Percentiles rank a stretch among this genome's conserved stretches.
These are phyloP conservation scores for Gymnorhina tibicen DNA, from an alignment of 2,113 vertebrate species.

Conservation along the genomic window DNA sequence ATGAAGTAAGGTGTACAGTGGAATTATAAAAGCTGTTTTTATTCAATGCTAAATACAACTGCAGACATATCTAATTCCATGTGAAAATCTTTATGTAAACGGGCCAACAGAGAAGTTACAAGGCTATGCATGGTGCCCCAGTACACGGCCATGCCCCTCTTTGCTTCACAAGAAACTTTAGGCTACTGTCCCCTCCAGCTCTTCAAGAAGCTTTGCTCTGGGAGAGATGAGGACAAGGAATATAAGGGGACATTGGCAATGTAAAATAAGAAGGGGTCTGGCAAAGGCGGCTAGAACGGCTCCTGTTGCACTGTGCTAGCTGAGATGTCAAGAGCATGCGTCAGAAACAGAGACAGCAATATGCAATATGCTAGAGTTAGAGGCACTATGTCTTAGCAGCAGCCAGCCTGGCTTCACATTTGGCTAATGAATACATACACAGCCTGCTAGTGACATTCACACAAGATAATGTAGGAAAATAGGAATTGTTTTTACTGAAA, in stretches of 20 bases:
- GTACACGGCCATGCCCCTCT: not conserved
- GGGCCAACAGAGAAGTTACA: not conserved
- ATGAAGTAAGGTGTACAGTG: not conserved
- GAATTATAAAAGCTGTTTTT: not conserved
- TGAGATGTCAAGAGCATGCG: not conserved
- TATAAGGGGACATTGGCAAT: not conserved
- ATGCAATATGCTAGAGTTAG: not conserved
- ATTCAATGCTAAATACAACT: not conserved
- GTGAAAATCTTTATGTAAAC: not conserved
- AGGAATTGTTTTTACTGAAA: slow-evolving; percentile 3
- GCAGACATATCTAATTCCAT: not conserved
- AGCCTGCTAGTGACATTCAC: slow-evolving; percentile 27
- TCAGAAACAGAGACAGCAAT: not conserved
- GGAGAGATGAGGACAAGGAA: not conserved
- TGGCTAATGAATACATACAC: not conserved
- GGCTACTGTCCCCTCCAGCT: not conserved
- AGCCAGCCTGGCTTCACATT: not conserved
- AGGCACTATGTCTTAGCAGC: not conserved
- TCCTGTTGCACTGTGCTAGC: not conserved
- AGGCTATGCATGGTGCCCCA: not conserved
- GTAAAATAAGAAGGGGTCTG: not conserved
- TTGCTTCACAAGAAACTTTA: not conserved
- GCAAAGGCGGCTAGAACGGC: not conserved
- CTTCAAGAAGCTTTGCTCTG: not conserved
- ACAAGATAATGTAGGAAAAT: not conserved